These are phyloP conservation scores for Nezara viridula DNA, from an alignment of 2,888 invertebrate genomes.

Conservation along the genomic window DNA sequence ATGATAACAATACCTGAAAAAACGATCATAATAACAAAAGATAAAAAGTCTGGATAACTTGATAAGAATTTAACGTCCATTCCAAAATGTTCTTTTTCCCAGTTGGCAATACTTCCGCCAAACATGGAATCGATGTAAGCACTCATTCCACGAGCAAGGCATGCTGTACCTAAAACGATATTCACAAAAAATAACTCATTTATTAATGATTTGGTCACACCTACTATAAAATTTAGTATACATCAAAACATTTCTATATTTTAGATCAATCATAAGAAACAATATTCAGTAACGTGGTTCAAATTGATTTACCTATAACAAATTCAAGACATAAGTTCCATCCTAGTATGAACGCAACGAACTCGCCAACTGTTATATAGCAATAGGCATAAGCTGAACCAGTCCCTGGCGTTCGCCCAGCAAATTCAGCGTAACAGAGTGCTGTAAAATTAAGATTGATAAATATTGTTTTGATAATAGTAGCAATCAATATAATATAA, in stretches of 20 bases:
- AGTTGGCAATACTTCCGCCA: conserved; percentile 76
- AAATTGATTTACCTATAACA: conserved; percentile 78
- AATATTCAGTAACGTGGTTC: no score
- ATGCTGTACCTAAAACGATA: conserved; percentile 79
- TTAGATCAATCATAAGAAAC: no score
- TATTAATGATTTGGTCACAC: background rate
- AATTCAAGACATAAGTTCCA: conserved; percentile 95
- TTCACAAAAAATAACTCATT: background rate
- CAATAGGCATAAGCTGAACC: conserved; percentile 95
- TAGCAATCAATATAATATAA: no score
- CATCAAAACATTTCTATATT: no score
- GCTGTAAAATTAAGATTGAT: conserved; percentile 71
- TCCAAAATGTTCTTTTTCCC: conserved; percentile 76
- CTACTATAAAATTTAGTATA: no score
- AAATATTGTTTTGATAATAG: background rate
- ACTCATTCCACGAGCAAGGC: conserved; percentile 86
- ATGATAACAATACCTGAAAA: conserved; percentile 65
- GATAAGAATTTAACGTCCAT: conserved; percentile 78
- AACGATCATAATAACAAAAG: conserved; percentile 77
- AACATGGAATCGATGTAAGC: conserved; percentile 82
- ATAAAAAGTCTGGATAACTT: conserved; percentile 82
- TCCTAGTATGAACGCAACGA: conserved; percentile 91
- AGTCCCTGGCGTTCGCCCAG: conserved; percentile 88
- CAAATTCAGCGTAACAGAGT: conserved; percentile 94
- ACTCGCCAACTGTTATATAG: conserved; percentile 93